phyloP scores from a whole-genome alignment of 2,888 invertebrate genomes.

The Xestia sexstrigata region DNA sequence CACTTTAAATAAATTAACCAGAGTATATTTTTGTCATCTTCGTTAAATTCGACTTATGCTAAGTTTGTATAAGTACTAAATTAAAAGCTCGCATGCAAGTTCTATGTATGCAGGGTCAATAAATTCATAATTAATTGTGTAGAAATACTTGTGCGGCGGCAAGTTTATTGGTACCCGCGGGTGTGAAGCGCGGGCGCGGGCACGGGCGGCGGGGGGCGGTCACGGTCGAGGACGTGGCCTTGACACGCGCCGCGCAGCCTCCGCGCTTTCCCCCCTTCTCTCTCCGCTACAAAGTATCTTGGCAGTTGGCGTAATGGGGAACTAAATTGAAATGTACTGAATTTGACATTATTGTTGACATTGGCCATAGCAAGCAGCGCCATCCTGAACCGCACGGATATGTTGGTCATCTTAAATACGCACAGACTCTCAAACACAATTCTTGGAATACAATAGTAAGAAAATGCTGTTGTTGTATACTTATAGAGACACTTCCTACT shows the following conservation, averaged over 20 bases:
- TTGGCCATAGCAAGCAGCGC: constrained; percentile 21
- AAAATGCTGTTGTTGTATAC: not conserved
- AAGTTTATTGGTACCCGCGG: constrained; percentile 58
- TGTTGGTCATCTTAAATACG: constrained; percentile 2
- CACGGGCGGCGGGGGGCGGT: constrained; percentile 72
- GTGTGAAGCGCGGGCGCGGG: constrained; percentile 36
- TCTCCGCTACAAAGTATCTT: constrained; percentile 34
- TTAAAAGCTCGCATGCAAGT: constrained; percentile 15
- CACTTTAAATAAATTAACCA: not conserved
- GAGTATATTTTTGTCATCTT: not conserved
- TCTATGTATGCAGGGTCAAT: constrained; percentile 18
- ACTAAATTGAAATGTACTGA: constrained; percentile 48
- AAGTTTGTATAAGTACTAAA: not conserved
- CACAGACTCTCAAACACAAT: constrained; percentile 6
- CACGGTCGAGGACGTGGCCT: constrained; percentile 88
- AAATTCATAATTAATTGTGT: constrained; percentile 36
- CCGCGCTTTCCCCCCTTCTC: constrained; percentile 65
- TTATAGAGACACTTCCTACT: constrained; percentile 2
- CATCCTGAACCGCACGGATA: not conserved
- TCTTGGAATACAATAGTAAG: not conserved
- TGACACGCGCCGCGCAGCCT: constrained; percentile 87
- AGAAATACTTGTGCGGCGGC: constrained; percentile 42
- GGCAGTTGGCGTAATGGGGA: constrained; percentile 24
- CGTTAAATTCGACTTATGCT: not conserved
- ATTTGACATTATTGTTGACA: constrained; percentile 27